A percentile compares a stretch with the other conserved stretches of the same genome.
These are phyloP conservation scores for Gadus chalcogrammus DNA, from an alignment of 2,113 vertebrate species.

Conservation along the genomic window DNA sequence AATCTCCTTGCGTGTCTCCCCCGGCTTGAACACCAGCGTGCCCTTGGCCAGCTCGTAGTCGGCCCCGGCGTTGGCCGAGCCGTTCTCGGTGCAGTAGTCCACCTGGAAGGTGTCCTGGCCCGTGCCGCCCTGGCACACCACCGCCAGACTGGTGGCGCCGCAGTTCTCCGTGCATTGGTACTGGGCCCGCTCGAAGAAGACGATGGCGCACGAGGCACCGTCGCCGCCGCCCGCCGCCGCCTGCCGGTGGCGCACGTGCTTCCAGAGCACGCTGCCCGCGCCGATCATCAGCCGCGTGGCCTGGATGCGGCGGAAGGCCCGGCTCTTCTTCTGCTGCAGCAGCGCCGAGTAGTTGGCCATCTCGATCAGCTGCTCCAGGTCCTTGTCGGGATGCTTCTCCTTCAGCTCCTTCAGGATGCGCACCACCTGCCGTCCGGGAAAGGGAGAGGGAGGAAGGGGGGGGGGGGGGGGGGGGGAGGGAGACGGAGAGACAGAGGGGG, in stretches of 20 bases:
- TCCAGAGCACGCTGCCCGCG: conserved; percentile 86
- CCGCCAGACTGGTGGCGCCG: conserved; percentile 75
- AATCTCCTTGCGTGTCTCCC: conserved; percentile 69
- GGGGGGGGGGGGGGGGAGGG: neutral
- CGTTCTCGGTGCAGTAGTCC: conserved; percentile 92
- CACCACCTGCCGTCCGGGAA: conserved; percentile 66
- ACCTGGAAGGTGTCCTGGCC: conserved; percentile 85
- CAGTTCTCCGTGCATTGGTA: conserved; percentile 95
- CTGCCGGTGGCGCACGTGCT: conserved; percentile 75
- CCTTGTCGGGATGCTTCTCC: conserved; percentile 89
- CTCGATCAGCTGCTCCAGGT: conserved; percentile 88
- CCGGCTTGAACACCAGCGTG: conserved; percentile 72
- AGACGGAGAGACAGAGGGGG: no score
- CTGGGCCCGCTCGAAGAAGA: conserved; percentile 84
- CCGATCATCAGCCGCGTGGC: conserved; percentile 89
- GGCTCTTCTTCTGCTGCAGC: conserved; percentile 90
- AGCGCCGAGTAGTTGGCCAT: conserved; percentile 88
- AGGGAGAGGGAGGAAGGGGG: neutral
- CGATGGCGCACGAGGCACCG: conserved; percentile 67
- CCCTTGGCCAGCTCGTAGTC: conserved; percentile 81
- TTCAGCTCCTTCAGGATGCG: conserved; percentile 89
- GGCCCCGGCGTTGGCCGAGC: conserved; percentile 87
- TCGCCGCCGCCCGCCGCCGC: conserved; percentile 36
- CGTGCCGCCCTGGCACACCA: conserved; percentile 75
- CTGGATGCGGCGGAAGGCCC: conserved; percentile 92